Conservation (phyloP, 1,140 invertebrate genomes). For the Scylla paramamosain region DNA sequence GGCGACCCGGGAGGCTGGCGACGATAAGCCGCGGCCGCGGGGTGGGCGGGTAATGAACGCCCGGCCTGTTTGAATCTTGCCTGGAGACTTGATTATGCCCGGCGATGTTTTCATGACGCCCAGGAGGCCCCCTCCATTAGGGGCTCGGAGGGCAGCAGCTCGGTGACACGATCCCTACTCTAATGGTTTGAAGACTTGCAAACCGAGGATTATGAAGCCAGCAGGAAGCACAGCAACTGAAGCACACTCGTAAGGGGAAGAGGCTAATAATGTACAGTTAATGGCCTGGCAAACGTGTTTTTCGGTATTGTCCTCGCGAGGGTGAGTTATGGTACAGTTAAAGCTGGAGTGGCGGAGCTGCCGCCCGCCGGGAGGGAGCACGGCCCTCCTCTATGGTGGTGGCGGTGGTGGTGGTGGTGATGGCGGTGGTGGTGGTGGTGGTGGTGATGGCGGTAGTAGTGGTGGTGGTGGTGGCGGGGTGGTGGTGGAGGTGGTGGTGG, state of each 20-base stretch:
- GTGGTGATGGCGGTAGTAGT: neutral
- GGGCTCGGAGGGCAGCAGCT: no score
- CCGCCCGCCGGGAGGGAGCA: no score
- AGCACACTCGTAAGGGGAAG: neutral
- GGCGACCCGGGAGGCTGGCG: neutral
- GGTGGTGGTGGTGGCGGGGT: neutral
- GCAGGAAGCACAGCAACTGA: neutral
- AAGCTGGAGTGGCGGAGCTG: neutral
- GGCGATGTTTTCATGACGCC: neutral
- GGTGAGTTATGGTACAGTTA: neutral
- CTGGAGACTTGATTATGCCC: neutral
- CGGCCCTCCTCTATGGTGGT: no score
- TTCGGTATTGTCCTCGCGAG: neutral
- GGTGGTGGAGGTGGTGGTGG: neutral
- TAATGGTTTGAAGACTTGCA: no score
- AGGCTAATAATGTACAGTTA: slow-evolving; percentile 23
- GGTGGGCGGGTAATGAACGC: neutral
- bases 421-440: no score
- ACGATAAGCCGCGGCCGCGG: neutral
- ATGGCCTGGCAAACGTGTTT: neutral
- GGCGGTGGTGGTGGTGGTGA: no score
- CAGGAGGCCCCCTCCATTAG: neutral
- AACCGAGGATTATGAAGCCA: no score
- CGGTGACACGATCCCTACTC: no score
- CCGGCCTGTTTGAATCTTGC: neutral